Percentiles rank a stretch among this genome's conserved stretches.
Evolutionary conservation across 1,140 invertebrate species (phyloP).

Genomic region (Drosophila pandora): DNA sequence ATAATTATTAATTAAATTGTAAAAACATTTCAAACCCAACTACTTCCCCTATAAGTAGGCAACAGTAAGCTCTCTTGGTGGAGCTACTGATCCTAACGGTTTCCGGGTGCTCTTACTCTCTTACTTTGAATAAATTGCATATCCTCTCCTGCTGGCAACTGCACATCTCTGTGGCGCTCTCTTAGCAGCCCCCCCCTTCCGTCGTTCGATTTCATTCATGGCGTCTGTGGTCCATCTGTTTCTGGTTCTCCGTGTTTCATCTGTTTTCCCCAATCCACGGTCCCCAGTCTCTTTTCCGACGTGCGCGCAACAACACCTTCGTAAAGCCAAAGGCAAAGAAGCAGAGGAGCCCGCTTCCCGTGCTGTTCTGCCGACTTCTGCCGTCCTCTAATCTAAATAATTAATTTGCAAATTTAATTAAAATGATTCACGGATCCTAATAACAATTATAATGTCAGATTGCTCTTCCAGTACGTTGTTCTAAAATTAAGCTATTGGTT

Average conservation of each 20-base stretch:
- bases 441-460: constrained; percentile 21
- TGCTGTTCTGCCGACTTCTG: constrained; percentile 39
- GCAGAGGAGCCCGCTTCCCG: constrained; percentile 49
- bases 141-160: not conserved
- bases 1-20: no score
- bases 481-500: constrained; percentile 56
- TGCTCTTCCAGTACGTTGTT: constrained; percentile 44
- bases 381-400: constrained; percentile 8
- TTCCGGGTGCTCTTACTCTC: not conserved
- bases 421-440: constrained; percentile 31
- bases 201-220: constrained; percentile 45
- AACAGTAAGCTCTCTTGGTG: not conserved
- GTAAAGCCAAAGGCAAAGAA: constrained; percentile 14
- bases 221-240: constrained; percentile 35
- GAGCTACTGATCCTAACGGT: constrained; percentile 16
- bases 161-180: constrained; percentile 21
- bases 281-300: constrained; percentile 68
- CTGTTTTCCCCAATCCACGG: constrained; percentile 41
- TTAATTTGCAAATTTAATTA: constrained; percentile 22
- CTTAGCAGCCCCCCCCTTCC: constrained; percentile 9
- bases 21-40: no score
- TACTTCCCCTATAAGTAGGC: constrained; percentile 23
- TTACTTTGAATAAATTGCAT: not conserved
- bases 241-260: constrained; percentile 16
- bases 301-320: constrained; percentile 71